Evolutionary conservation across 92 coral and sea anemone species (phyloP), one percentile per base, ranked within the genome.

Genomic region (Plumapathes pennacea): DNA sequence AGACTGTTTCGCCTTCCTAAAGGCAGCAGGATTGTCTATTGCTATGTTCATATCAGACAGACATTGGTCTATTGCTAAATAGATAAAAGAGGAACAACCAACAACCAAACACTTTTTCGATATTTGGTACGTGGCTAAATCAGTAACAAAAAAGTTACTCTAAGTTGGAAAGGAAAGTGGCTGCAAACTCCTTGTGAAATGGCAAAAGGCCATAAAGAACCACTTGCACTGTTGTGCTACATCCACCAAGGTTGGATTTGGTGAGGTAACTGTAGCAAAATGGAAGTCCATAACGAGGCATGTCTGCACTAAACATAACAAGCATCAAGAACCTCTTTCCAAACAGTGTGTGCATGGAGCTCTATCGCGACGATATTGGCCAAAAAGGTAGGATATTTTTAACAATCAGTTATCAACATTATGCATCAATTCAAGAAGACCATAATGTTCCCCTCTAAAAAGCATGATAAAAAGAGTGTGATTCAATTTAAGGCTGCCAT

Each of bases 81-180:
- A 59, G 81, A 42, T 74, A 10, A 62, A 50, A 38, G 65, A 62
- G 39, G 62, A 54, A 4, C 45, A 74, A 41, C 72, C 72, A 74
- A 25, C 19, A 25, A 73, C 64, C 37, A 32, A 46, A 27, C 66
- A 73, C 56, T 73, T 50, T 47, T 51, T 45, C 59, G 82, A 78
- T 33, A 22, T 69, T 13, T 78, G 68, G 80, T 79, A 78, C 54
- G 57, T 78, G 27, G 63, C 72, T 29, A 73, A 73, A 64, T 53
- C 64, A 31, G 37, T 73, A 29, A 54, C 57, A 31, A 62, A 73
- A 46, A 62, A 62, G 48, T 51, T 72, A 33, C 63, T 60, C 3
- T 38, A 49, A 39, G 80, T 38, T 51, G 71, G 86, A 51, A 80
- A 80, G 25, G 68, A 75, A 38, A 73, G 71, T 61, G 80, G 80